Percentiles rank a stretch among this genome's conserved stretches.
These are phyloP conservation scores for Epirrhoe tristata DNA, from an alignment of 2,888 invertebrate genomes.

Conservation along the genomic window DNA sequence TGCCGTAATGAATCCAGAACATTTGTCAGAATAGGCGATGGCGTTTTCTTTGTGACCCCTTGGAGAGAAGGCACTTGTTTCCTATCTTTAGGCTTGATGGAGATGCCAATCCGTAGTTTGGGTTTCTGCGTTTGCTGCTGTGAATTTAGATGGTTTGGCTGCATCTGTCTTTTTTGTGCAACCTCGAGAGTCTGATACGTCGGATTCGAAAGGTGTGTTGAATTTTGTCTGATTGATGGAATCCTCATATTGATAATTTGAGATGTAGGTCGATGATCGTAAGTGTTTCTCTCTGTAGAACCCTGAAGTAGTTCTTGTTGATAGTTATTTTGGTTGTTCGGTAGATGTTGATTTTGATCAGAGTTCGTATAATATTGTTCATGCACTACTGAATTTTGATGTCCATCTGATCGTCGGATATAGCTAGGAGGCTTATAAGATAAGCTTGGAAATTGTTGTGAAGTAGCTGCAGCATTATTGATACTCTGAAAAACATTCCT, in stretches of 20 bases:
- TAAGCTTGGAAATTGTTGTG: too few species aligned
- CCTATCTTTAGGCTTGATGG: constrained; percentile 4
- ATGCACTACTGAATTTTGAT: too few species aligned
- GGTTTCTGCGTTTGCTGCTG: constrained; percentile 1
- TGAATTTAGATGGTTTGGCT: constrained; percentile 4
- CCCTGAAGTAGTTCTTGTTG: too few species aligned
- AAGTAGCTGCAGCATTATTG: too few species aligned
- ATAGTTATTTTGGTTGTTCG: too few species aligned
- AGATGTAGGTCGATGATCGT: not conserved
- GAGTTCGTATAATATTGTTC: too few species aligned
- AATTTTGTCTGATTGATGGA: constrained; percentile 2
- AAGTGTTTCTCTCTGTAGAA: too few species aligned
- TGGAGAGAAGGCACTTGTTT: not conserved
- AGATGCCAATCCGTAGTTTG: constrained; percentile 4
- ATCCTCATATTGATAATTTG: not conserved
- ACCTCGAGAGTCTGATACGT: constrained; percentile 2
- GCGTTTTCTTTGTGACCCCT: constrained; percentile 9
- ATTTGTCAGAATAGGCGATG: not conserved
- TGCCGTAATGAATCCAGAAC: not conserved
- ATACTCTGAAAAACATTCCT: too few species aligned
- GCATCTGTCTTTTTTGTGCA: constrained; percentile 2
- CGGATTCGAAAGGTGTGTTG: not conserved
- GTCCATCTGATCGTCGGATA: too few species aligned
- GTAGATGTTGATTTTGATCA: too few species aligned
- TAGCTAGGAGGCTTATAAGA: too few species aligned